These are phyloP conservation scores for Noctua janthe DNA, from an alignment of 2,888 invertebrate species.

Conservation along the genomic window DNA sequence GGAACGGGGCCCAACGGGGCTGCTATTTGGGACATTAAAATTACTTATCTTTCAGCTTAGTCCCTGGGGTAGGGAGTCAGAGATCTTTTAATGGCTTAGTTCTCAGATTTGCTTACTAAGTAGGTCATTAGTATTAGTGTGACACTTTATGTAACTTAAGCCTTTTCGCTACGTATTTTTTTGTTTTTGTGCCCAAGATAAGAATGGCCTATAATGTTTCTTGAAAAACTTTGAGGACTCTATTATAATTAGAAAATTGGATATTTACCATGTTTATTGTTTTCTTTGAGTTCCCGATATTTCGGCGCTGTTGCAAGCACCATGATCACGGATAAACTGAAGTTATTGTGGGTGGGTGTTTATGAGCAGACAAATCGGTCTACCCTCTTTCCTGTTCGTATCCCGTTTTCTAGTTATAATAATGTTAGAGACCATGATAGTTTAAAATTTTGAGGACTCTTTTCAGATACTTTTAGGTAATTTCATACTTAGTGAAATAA, in stretches of 20 bases:
- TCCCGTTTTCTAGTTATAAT: no score
- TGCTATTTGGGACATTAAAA: conserved; percentile 61
- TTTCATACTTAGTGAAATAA: not conserved
- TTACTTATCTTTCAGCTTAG: conserved; percentile 61
- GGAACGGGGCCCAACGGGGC: conserved; percentile 50
- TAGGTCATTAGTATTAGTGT: conserved; percentile 22
- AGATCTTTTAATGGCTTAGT: conserved; percentile 45
- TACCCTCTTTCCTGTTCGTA: no score
- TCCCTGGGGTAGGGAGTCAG: conserved; percentile 22
- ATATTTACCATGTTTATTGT: no score
- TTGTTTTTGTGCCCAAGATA: not conserved
- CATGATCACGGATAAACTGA: no score
- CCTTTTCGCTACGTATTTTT: not conserved
- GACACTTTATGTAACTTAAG: not conserved
- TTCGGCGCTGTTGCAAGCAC: no score
- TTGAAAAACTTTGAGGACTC: not conserved
- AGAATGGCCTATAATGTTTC: not conserved
- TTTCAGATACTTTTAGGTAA: not conserved
- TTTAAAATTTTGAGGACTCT: no score
- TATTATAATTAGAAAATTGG: no score
- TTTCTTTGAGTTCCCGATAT: no score
- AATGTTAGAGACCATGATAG: no score
- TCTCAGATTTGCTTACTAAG: conserved; percentile 32
- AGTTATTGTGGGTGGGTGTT: no score
- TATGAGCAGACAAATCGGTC: no score